phyloP scores from a whole-genome alignment of 2,113 vertebrate species.

The Anarhynchus alexandrinus region DNA sequence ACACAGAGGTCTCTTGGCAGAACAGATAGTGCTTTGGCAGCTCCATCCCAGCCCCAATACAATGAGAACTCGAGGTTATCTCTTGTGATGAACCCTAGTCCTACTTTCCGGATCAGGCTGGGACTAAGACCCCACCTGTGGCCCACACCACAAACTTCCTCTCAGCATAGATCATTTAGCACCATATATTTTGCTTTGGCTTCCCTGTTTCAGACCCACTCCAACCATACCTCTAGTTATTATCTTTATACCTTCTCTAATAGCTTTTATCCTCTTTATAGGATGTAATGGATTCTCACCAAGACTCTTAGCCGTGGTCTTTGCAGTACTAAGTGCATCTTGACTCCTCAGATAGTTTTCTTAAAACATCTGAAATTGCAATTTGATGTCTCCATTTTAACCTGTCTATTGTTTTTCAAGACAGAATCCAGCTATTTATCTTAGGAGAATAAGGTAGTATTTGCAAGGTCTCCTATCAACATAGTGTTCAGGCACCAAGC shows the following conservation, averaged over 20 bases:
- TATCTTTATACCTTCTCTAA: background rate
- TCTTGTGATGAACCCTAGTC: background rate
- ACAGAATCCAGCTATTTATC: background rate
- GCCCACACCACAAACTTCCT: background rate
- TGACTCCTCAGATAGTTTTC: background rate
- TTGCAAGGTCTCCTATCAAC: background rate
- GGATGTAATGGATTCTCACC: background rate
- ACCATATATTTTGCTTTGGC: background rate
- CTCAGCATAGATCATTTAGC: background rate
- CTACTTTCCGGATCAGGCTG: background rate
- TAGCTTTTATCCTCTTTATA: background rate
- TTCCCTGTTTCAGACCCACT: background rate
- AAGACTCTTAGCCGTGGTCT: background rate
- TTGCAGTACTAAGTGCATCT: background rate
- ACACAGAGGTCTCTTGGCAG: background rate
- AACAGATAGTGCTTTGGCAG: background rate
- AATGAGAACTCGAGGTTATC: background rate
- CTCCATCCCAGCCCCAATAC: background rate
- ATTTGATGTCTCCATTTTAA: background rate
- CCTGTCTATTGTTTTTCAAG: background rate
- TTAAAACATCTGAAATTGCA: background rate
- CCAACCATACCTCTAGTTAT: background rate
- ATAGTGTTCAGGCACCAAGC: background rate
- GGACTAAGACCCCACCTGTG: background rate
- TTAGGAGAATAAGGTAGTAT: background rate